These are phyloP conservation scores for Dromiciops gliroides DNA, from an alignment of 2,113 vertebrate species.

Conservation along the genomic window DNA sequence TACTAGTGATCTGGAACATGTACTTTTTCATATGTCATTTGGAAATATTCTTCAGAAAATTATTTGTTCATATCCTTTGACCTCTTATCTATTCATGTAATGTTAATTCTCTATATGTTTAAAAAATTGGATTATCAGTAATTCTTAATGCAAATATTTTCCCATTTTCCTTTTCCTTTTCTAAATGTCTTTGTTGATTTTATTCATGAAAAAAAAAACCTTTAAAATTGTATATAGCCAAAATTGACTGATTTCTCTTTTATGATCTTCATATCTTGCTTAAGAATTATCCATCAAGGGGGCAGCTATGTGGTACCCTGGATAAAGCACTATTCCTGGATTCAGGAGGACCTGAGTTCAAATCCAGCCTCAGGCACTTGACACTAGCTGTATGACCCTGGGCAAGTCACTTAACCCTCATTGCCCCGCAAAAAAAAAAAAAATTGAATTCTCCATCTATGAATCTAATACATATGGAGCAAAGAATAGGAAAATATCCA, in stretches of 20 bases:
- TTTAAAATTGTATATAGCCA: neutral
- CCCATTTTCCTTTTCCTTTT: neutral
- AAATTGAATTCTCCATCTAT: too few relatives aligned
- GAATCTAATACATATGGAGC: too few relatives aligned
- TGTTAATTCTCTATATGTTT: neutral
- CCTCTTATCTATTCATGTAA: neutral
- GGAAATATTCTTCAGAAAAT: neutral
- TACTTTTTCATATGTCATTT: neutral
- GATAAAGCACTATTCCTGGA: too few relatives aligned
- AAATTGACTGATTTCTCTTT: neutral
- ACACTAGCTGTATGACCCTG: too few relatives aligned
- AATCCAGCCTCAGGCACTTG: too few relatives aligned
- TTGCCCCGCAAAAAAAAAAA: too few relatives aligned
- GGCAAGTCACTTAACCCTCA: too few relatives aligned
- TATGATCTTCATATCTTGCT: neutral
- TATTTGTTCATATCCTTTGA: neutral
- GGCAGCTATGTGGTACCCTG: too few relatives aligned
- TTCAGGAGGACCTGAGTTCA: too few relatives aligned
- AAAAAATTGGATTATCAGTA: neutral
- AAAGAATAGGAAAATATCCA: too few relatives aligned
- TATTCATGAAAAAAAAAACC: neutral
- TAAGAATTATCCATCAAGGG: neutral
- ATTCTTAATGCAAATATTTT: neutral
- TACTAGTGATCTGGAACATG: neutral
- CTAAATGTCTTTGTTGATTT: neutral